Percentiles rank a stretch among this genome's conserved stretches.
Evolutionary conservation across 2,888 invertebrate genomes (phyloP).

Genomic region (Abrostola tripartita): DNA sequence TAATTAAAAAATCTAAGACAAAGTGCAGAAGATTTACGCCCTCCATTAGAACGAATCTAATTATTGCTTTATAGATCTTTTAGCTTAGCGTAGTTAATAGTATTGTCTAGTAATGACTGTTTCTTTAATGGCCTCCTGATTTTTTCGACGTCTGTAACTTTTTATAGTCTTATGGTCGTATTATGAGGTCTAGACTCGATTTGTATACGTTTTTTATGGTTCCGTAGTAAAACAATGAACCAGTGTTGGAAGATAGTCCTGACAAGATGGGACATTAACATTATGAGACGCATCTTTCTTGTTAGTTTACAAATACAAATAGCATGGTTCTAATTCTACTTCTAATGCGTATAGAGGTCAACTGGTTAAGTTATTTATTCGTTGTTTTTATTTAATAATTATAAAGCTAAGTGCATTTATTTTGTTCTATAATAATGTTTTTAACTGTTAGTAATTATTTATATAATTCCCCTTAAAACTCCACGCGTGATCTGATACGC

Average conservation of each 20-base stretch:
- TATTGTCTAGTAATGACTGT: slow-evolving; percentile 34
- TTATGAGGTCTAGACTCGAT: slow-evolving; percentile 30
- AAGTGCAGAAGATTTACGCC: slow-evolving; percentile 17
- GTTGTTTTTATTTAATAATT: not conserved
- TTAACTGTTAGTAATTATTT: not conserved
- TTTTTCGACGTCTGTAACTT: slow-evolving; percentile 28
- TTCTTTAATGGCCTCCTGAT: slow-evolving; percentile 26
- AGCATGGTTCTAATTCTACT: not conserved
- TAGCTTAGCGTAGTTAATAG: not conserved
- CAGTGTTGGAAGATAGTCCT: too few relatives aligned
- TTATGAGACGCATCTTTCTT: too few relatives aligned
- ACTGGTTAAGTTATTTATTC: too few relatives aligned
- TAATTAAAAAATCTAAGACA: slow-evolving; percentile 5
- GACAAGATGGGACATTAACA: too few relatives aligned
- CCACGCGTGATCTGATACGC: not conserved
- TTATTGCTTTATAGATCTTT: slow-evolving; percentile 31
- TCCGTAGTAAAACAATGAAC: not conserved
- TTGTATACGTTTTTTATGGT: slow-evolving; percentile 12
- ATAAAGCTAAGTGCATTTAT: not conserved
- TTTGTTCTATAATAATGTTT: slow-evolving; percentile 1
- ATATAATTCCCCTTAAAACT: not conserved
- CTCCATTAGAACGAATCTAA: slow-evolving; percentile 31
- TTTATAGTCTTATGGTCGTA: slow-evolving; percentile 39
- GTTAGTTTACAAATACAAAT: not conserved
- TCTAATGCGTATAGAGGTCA: not conserved